These are phyloP conservation scores for Calycopis cecrops DNA, from an alignment of 1,140 invertebrate species.

Conservation along the genomic window DNA sequence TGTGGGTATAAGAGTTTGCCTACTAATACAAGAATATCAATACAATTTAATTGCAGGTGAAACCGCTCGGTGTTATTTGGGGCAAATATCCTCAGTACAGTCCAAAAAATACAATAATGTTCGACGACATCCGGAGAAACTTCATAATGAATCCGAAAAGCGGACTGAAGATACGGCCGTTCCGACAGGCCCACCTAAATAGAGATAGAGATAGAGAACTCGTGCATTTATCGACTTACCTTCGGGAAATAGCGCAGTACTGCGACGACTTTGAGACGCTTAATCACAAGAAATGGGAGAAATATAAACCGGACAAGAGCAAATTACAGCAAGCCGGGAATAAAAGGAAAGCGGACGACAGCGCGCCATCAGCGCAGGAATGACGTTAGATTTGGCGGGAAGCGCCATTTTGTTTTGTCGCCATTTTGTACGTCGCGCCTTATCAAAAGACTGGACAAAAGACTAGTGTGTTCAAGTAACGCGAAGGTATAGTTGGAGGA, in stretches of 20 bases:
- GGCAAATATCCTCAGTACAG: constrained; percentile 93
- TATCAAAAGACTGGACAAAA: no score
- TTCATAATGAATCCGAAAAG: constrained; percentile 98
- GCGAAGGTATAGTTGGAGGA: no score
- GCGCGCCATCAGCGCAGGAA: constrained; percentile 44
- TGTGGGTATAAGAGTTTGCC: neutral
- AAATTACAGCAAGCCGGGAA: constrained; percentile 52
- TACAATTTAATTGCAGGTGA: constrained; percentile 81
- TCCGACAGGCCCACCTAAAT: constrained; percentile 92
- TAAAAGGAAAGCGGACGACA: constrained; percentile 69
- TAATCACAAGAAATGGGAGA: constrained; percentile 95
- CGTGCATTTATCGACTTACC: constrained; percentile 87
- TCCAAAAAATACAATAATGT: constrained; percentile 97
- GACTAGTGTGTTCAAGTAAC: no score
- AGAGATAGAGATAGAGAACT: constrained; percentile 90
- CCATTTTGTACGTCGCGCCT: no score
- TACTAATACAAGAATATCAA: no score
- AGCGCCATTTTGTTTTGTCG: neutral
- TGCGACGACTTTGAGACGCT: constrained; percentile 89
- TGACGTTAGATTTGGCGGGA: constrained; percentile 37
- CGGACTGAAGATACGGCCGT: constrained; percentile 92
- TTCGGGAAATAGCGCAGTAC: constrained; percentile 88
- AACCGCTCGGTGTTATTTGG: constrained; percentile 98
- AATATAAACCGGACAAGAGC: constrained; percentile 79
- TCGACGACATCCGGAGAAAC: constrained; percentile 97